Evolutionary conservation across 2,113 vertebrate species (phyloP), one percentile per base, ranked within the genome.

Genomic region (Cranoglanis bouderius): DNA sequence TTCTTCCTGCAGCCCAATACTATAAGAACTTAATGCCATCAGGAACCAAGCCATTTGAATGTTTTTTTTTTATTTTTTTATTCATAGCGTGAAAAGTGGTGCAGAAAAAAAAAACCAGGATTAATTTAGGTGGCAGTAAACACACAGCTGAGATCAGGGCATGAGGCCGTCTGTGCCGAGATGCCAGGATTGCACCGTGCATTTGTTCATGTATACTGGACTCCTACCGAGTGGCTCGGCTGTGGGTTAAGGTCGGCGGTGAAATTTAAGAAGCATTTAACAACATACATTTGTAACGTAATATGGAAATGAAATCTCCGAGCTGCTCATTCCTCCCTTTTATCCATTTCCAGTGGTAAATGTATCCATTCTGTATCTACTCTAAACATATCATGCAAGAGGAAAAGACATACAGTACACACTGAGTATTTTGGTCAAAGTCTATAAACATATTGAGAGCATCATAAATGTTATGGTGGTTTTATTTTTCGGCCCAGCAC

Each of bases 81-180:
- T 95, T 94, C 93, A 90, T 88, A 91, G 90, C 93, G n/a, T n/a
- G n/a, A 94, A 93, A 94, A 95, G 92, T 93, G 93, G 94, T 94
- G 94, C 94, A 94, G 93, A 94, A 93, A 89, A 74, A 75, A 29
- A 74, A 75, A 29, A 0, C 93, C 87, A 59, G 94, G 95, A 95
- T 95, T 95, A 95, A 95, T 95, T 94, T 93, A 92, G 91, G 92
- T 93, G 93, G 90, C 90, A 88, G 92, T 87, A 91, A 93, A 93
- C 92, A 92, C 93, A 94, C 92, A 93, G 93, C 93, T 90, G 86
- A 93, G 94, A 94, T 95, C 94, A 95, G 93, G 90, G 93, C 92
- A 92, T 92, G 91, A 91, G 91, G 93, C 92, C 93, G 93, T 90
- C 91, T 94, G 65, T 72, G 90, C 93, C 90, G 87, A 93, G 93